Conservation (phyloP, 2,113 vertebrate species). For the Albula goreensis region DNA sequence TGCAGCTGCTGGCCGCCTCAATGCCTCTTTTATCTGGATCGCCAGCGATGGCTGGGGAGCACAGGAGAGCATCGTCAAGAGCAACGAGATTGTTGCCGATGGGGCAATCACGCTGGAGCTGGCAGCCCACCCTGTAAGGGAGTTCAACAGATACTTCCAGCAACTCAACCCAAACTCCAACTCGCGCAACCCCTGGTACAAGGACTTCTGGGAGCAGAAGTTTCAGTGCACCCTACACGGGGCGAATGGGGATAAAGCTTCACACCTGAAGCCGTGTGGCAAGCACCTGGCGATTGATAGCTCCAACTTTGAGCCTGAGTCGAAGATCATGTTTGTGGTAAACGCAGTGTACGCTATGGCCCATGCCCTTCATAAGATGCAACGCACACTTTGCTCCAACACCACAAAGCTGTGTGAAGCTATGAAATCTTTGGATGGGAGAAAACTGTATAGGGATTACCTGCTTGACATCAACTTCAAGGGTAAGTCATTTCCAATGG, state of each 20-base stretch:
- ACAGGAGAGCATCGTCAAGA: constrained; percentile 93
- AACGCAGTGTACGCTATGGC: constrained; percentile 97
- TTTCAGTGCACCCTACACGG: constrained; percentile 88
- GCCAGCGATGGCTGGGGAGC: constrained; percentile 98
- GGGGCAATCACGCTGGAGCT: constrained; percentile 95
- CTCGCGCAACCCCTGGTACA: constrained; percentile 92
- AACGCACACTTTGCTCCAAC: constrained; percentile 87
- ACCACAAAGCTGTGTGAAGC: constrained; percentile 90
- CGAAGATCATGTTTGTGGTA: constrained; percentile 99
- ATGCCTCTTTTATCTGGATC: constrained; percentile 94
- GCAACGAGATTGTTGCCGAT: constrained; percentile 86
- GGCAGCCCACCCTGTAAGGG: constrained; percentile 84
- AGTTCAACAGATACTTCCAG: constrained; percentile 92
- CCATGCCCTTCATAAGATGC: constrained; percentile 90
- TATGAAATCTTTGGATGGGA: constrained; percentile 91
- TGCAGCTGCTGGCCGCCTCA: constrained; percentile 86
- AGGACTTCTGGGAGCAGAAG: constrained; percentile 97
- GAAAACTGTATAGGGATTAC: constrained; percentile 89
- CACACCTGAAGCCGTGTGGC: constrained; percentile 74
- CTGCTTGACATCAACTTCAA: constrained; percentile 94
- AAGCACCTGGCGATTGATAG: constrained; percentile 82
- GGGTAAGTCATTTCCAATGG: constrained; percentile 71
- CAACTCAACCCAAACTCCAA: constrained; percentile 84
- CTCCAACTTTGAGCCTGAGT: constrained; percentile 91
- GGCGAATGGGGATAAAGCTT: constrained; percentile 57